Evolutionary conservation across 2,888 invertebrate species (phyloP), one percentile per base, ranked within the genome.

Genomic region (Drosophila vallismaia): DNA sequence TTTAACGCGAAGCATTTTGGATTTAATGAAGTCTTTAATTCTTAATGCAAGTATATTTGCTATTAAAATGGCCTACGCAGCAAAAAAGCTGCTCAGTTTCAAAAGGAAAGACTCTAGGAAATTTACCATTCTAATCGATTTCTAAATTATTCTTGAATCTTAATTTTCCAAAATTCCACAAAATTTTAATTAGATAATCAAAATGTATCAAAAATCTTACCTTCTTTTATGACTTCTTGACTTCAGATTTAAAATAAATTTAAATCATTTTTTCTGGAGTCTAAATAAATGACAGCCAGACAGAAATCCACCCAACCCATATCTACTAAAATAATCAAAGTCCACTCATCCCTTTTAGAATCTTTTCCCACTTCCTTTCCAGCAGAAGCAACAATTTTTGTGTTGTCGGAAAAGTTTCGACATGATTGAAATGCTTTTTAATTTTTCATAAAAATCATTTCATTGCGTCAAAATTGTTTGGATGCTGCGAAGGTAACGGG

Each of bases 361-460:
- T 36, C 6, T 12, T 58, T 24, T 33, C 26, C 26, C 29, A 12
- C 36, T 19, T 36, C 24, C 66, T 1, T 12, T 26, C 46, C 26
- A 12, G 4, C 28, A 28, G n/a, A 53, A 66, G 66, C 76, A 66
- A 83, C 73, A 74, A 73, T 68, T 80, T 77, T 56, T 60, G 77
- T 52, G 74, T 68, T 77, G 75, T 63, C 57, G 71, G 49, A 60
- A 74, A 86, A 85, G 58, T 82, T 82, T 85, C 63, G 83, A 73
- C 74, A 69, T 85, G 83, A 82, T 82, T 82, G 79, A 82, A 82
- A 82, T 79, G 83, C 71, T 76, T 82, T 78, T 73, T 74, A 74
- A 75, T 69, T 74, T 75, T 71, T 74, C 66, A 72, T 72, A 68
- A 74, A 73, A 74, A 68, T 73, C 74, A 68, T 74, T 74, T 69